These are phyloP conservation scores for Salvelinus fontinalis DNA, from an alignment of 2,113 vertebrate genomes.

Conservation along the genomic window DNA sequence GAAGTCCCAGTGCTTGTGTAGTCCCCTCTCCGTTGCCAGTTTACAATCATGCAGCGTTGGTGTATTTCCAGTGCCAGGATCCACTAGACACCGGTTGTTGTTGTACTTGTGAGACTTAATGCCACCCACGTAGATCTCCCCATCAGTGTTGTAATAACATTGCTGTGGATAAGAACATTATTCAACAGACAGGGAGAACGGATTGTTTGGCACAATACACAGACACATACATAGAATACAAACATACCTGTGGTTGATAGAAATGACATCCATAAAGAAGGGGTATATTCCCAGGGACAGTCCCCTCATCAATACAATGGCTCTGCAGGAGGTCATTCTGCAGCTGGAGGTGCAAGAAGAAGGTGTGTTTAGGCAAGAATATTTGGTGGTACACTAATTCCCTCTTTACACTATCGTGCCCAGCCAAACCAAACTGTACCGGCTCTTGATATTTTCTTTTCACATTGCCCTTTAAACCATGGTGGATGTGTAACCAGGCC, in stretches of 20 bases:
- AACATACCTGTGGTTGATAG: slow-evolving; percentile 49
- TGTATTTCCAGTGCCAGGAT: slow-evolving; percentile 40
- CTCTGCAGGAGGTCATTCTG: neutral
- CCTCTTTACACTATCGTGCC: no score
- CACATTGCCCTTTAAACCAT: no score
- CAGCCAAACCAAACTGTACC: no score
- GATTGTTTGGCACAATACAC: neutral
- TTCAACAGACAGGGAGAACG: neutral
- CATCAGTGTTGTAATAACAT: slow-evolving; percentile 36
- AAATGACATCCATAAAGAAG: slow-evolving; percentile 55
- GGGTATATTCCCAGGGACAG: slow-evolving; percentile 59
- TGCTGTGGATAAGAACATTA: slow-evolving; percentile 18
- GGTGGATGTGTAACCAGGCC: no score
- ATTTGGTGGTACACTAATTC: no score
- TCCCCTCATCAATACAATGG: slow-evolving; percentile 61
- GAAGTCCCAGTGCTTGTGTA: slow-evolving; percentile 69
- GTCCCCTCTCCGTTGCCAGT: slow-evolving; percentile 24
- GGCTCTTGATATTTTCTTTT: no score
- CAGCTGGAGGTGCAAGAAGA: no score
- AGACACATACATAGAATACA: no score
- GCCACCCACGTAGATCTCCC: slow-evolving; percentile 56
- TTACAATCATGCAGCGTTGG: slow-evolving; percentile 55
- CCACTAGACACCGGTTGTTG: slow-evolving; percentile 61
- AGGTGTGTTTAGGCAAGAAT: neutral
- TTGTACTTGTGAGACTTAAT: slow-evolving; percentile 56